phyloP scores from a whole-genome alignment of 2,113 vertebrate genomes.

The Siniperca chuatsi region DNA sequence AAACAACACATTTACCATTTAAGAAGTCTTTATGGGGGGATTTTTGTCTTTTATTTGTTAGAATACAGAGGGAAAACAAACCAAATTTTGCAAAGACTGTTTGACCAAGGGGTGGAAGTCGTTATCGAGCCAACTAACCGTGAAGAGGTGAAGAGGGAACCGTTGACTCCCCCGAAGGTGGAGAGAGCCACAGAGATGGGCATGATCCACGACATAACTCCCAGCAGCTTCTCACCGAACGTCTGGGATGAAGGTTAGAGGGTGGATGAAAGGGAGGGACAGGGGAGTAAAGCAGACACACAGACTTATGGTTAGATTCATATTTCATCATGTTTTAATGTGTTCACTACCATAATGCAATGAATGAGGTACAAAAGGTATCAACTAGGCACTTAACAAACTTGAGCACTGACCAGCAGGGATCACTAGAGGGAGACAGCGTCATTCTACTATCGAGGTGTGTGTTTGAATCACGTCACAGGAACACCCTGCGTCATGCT shows the following conservation, averaged over 20 bases:
- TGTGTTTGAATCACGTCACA: not conserved
- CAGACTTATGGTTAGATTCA: not conserved
- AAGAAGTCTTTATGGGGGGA: no score
- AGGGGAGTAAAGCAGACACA: not conserved
- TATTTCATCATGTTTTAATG: not conserved
- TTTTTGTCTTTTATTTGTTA: no score
- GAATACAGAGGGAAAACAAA: no score
- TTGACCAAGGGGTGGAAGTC: not conserved
- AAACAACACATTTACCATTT: no score
- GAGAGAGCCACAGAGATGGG: conserved; percentile 95
- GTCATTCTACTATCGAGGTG: not conserved
- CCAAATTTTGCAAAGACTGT: no score
- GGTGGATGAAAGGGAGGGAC: not conserved
- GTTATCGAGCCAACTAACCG: conserved; percentile 80
- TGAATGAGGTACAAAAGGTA: not conserved
- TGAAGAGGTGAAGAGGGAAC: conserved; percentile 91
- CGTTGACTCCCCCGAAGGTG: conserved; percentile 94
- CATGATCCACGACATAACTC: conserved; percentile 96
- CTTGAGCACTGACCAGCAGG: not conserved
- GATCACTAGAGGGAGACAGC: conserved; percentile 49
- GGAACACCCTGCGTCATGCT: not conserved
- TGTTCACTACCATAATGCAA: not conserved
- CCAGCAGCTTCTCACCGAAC: conserved; percentile 94
- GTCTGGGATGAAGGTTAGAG: conserved; percentile 81
- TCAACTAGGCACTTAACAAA: no score